phyloP scores from a whole-genome alignment of 2,888 invertebrate genomes.

The Lasioglossum malachurum region DNA sequence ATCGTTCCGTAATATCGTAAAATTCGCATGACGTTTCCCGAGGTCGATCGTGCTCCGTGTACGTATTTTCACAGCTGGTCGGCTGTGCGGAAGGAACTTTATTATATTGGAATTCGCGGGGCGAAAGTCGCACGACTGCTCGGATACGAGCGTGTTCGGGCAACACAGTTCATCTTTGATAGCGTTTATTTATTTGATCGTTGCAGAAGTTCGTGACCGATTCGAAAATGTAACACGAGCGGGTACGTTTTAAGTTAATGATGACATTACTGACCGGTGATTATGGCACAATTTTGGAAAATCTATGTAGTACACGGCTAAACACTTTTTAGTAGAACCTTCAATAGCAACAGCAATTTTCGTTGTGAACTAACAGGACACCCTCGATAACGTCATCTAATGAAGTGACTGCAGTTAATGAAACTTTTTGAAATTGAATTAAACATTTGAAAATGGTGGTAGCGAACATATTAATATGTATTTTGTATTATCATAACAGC shows the following conservation, averaged over 20 bases:
- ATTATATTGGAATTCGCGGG: background rate
- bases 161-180: background rate
- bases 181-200: background rate
- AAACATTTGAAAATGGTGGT: too few species aligned
- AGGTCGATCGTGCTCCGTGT: background rate
- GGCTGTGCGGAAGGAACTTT: background rate
- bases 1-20: conserved; percentile 23
- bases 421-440: too few species aligned
- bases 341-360: too few species aligned
- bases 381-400: too few species aligned
- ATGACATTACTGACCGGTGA: too few species aligned
- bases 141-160: background rate
- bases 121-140: background rate
- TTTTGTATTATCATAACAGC: too few species aligned
- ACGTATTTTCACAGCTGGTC: conserved; percentile 1
- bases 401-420: too few species aligned
- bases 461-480: too few species aligned
- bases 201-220: background rate
- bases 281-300: too few species aligned
- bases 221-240: background rate
- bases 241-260: background rate
- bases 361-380: too few species aligned
- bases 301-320: too few species aligned
- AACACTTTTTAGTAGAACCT: too few species aligned
- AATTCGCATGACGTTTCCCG: conserved; percentile 17